A percentile compares a stretch with the other conserved stretches of the same genome.
Conservation (phyloP, 2,797 vertebrate genomes). For the Pantherophis vulpinus region DNA sequence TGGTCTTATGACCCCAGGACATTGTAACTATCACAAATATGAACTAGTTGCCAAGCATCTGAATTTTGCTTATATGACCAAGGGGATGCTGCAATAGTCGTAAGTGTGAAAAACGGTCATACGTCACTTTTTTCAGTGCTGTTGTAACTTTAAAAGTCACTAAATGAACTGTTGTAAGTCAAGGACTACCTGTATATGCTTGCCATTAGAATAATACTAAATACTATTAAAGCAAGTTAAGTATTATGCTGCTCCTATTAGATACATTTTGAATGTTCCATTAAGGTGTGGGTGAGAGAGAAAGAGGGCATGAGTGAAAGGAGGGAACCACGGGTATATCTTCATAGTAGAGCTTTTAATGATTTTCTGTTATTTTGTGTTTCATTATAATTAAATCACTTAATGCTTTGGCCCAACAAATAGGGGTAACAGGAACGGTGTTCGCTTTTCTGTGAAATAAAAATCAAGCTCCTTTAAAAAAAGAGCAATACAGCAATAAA, state of each 20-base stretch:
- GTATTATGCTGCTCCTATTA: not conserved
- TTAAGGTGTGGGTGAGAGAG: not conserved
- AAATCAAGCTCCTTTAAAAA: not conserved
- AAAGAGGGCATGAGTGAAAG: not conserved
- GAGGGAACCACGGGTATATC: not conserved
- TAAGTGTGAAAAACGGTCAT: too few relatives aligned
- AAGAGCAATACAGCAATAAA: not conserved
- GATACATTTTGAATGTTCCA: not conserved
- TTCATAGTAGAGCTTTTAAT: not conserved
- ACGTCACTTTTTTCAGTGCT: too few relatives aligned
- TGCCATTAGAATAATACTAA: not conserved
- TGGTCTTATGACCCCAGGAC: too few relatives aligned
- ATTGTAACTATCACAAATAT: too few relatives aligned
- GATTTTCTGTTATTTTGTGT: not conserved
- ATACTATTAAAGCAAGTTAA: not conserved
- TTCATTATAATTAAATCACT: not conserved
- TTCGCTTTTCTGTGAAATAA: not conserved
- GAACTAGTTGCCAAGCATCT: too few relatives aligned
- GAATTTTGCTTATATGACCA: too few relatives aligned
- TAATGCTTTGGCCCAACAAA: not conserved
- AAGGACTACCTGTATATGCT: not conserved
- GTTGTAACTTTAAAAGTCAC: too few relatives aligned
- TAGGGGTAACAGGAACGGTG: not conserved
- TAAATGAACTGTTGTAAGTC: too few relatives aligned
- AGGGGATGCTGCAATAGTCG: too few relatives aligned